phyloP scores from a whole-genome alignment of 2,888 invertebrate species.

The Mythimna vitellina region DNA sequence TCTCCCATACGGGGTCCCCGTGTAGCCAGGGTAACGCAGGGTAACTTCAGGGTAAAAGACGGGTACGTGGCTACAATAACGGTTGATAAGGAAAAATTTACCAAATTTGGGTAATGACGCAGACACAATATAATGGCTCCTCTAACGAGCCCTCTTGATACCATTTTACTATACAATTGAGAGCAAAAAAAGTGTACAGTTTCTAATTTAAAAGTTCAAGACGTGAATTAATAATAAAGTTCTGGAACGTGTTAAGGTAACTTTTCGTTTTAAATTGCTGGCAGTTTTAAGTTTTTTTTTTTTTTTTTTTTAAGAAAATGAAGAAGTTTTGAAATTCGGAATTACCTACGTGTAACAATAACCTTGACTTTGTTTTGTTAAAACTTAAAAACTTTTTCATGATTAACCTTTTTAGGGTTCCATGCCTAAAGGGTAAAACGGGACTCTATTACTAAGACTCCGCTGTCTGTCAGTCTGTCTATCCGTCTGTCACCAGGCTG shows the following conservation, averaged over 20 bases:
- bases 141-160: conserved; percentile 66
- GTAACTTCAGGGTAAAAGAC: conserved; percentile 33
- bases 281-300: conserved; percentile 3
- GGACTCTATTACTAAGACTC: no score
- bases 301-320: conserved; percentile 1
- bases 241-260: conserved; percentile 7
- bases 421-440: no score
- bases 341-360: not conserved
- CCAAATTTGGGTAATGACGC: conserved; percentile 70
- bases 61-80: conserved; percentile 58
- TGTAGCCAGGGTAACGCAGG: conserved; percentile 35
- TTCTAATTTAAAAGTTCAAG: conserved; percentile 37
- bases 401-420: no score
- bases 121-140: conserved; percentile 68
- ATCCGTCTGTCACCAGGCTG: no score
- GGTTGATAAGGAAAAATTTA: conserved; percentile 77
- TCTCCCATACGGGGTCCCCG: not conserved
- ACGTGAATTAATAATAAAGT: conserved; percentile 43
- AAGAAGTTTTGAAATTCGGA: not conserved
- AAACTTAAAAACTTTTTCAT: not conserved
- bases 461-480: no score
- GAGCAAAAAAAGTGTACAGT: conserved; percentile 38
- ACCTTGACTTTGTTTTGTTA: not conserved
- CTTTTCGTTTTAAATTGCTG: conserved; percentile 40
- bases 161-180: conserved; percentile 56